phyloP scores from a whole-genome alignment of 1,140 invertebrate genomes.

The Pseudobourletiella spinata region DNA sequence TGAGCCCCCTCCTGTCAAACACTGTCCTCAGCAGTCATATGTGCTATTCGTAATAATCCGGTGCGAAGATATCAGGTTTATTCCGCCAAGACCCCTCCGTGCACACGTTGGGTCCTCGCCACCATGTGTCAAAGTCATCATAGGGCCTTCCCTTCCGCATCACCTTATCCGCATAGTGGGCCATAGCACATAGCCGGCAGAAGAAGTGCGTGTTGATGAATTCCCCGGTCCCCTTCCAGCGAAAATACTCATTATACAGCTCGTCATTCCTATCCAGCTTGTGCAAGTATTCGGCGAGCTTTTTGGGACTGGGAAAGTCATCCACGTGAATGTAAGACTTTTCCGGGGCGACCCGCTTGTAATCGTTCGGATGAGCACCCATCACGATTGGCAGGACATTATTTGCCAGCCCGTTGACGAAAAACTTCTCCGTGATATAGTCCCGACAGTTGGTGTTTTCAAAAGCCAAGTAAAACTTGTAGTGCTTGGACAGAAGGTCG shows the following conservation, averaged over 20 bases:
- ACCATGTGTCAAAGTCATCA: conserved; percentile 74
- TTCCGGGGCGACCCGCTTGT: conserved; percentile 50
- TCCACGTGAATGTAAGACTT: conserved; percentile 54
- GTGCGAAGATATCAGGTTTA: conserved; percentile 15
- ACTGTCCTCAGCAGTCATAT: conserved; percentile 13
- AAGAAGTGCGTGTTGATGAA: conserved; percentile 32
- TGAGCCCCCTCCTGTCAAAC: not conserved
- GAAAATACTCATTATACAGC: conserved; percentile 38
- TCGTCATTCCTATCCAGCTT: conserved; percentile 41
- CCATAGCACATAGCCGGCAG: conserved; percentile 36
- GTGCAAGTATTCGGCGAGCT: conserved; percentile 47
- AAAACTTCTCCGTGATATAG: conserved; percentile 96
- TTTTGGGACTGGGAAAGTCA: conserved; percentile 44
- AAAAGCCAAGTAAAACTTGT: conserved; percentile 95
- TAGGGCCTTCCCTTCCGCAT: conserved; percentile 42
- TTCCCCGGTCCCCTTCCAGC: conserved; percentile 37
- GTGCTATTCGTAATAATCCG: no score
- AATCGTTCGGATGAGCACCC: conserved; percentile 48
- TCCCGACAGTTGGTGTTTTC: conserved; percentile 56
- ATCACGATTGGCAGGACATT: conserved; percentile 59
- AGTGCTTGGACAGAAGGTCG: conserved; percentile 57
- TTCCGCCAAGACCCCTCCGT: conserved; percentile 12
- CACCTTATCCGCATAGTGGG: conserved; percentile 24
- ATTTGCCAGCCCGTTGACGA: conserved; percentile 69
- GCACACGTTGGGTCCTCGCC: conserved; percentile 52